Percentiles rank a stretch among this genome's conserved stretches.
These are phyloP conservation scores for Drosophila monieri DNA, from an alignment of 2,888 invertebrate species.

Conservation along the genomic window DNA sequence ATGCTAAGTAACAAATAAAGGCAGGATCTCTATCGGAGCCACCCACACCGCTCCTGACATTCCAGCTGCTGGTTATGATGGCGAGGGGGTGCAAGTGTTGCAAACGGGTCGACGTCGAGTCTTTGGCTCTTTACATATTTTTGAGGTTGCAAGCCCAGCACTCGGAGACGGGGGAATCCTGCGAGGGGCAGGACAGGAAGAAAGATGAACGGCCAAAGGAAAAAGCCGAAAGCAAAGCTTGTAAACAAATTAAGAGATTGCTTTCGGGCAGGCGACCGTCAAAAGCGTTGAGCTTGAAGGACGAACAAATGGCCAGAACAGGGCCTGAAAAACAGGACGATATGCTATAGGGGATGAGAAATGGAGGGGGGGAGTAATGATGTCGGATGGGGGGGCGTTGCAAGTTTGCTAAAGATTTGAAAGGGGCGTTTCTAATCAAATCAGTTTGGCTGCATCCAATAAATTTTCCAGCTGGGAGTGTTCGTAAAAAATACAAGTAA, in stretches of 20 bases:
- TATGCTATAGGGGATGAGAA: neutral
- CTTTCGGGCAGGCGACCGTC: slow-evolving; percentile 72
- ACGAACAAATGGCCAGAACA: slow-evolving; percentile 67
- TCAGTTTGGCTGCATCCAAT: slow-evolving; percentile 76
- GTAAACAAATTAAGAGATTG: slow-evolving; percentile 77
- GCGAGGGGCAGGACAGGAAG: slow-evolving; percentile 8
- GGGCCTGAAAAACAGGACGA: slow-evolving; percentile 4
- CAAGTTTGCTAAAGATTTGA: slow-evolving; percentile 49
- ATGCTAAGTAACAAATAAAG: slow-evolving; percentile 80
- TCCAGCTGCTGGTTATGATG: neutral
- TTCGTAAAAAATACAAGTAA: slow-evolving; percentile 17
- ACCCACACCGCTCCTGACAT: slow-evolving; percentile 8
- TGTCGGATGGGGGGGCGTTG: slow-evolving; percentile 32
- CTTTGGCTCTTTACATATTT: slow-evolving; percentile 72
- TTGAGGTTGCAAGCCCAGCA: slow-evolving; percentile 69
- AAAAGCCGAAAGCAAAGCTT: slow-evolving; percentile 74
- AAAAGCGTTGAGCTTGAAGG: slow-evolving; percentile 68
- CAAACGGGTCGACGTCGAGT: slow-evolving; percentile 59
- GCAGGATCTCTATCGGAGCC: slow-evolving; percentile 73
- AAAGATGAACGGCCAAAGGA: slow-evolving; percentile 51
- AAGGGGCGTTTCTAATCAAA: slow-evolving; percentile 78
- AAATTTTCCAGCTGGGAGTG: slow-evolving; percentile 52
- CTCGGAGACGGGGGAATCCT: slow-evolving; percentile 17
- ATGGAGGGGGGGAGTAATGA: slow-evolving; percentile 6
- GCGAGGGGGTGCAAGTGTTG: slow-evolving; percentile 53